phyloP scores from a whole-genome alignment of 2,113 vertebrate genomes.

The Phalacrocorax brasilianus region DNA sequence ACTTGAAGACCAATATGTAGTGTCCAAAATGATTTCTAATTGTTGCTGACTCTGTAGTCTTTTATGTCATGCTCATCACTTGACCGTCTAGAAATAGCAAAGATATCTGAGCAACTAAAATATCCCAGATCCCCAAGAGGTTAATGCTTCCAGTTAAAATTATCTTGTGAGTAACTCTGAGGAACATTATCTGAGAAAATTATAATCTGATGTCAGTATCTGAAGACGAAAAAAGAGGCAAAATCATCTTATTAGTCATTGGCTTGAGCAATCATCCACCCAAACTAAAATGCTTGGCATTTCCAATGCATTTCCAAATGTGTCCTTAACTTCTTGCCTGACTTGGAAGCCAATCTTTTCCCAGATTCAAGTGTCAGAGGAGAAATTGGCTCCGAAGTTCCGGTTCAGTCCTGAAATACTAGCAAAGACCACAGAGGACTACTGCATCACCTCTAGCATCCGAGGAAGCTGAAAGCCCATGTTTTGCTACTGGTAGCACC shows the following conservation, averaged over 20 bases:
- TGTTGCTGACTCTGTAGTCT: background rate
- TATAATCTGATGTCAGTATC: background rate
- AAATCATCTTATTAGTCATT: background rate
- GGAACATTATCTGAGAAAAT: background rate
- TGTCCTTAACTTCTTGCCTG: background rate
- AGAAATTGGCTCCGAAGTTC: background rate
- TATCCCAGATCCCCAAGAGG: background rate
- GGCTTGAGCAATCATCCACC: background rate
- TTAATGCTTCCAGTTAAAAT: conserved; percentile 1
- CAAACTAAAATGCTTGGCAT: background rate
- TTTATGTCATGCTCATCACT: background rate
- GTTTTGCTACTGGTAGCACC: background rate
- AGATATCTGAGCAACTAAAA: background rate
- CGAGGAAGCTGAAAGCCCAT: background rate
- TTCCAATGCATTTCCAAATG: background rate
- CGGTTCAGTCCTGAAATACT: background rate
- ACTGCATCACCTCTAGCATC: background rate
- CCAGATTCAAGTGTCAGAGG: background rate
- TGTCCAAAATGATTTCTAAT: background rate
- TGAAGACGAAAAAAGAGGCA: background rate
- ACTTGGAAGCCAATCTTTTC: background rate
- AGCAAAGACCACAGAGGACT: background rate
- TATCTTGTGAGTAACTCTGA: background rate
- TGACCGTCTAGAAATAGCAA: background rate
- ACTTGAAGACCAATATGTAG: background rate